Evolutionary conservation across 2,888 invertebrate genomes (phyloP).

Genomic region (Eretmocerus hayati): DNA sequence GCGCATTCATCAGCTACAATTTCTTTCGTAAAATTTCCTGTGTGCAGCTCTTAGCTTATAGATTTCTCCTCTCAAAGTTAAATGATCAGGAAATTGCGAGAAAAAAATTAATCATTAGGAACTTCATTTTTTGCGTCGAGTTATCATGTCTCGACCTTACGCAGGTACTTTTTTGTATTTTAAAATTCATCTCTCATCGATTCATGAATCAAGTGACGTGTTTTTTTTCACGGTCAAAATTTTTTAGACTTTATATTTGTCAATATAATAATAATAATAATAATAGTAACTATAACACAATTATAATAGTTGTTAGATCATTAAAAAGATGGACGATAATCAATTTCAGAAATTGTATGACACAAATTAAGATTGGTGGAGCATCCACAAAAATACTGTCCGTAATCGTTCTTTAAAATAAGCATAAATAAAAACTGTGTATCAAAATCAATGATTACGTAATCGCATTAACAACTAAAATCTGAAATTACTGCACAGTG

Average conservation of each 20-base stretch:
- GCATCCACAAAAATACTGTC: too few relatives aligned
- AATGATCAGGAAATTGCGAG: constrained; percentile 16
- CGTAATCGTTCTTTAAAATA: too few relatives aligned
- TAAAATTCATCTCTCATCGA: constrained; percentile 7
- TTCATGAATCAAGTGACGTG: constrained; percentile 13
- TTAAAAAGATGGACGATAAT: too few relatives aligned
- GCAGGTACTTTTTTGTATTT: constrained; percentile 20
- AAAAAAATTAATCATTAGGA: constrained; percentile 22
- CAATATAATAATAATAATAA: constrained; percentile 20
- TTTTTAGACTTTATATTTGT: constrained; percentile 9
- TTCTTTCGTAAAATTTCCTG: background rate
- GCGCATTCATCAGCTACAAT: background rate
- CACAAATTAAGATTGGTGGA: too few relatives aligned
- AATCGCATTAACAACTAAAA: too few relatives aligned
- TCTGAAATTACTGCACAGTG: too few relatives aligned
- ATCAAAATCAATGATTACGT: too few relatives aligned
- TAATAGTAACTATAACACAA: too few relatives aligned
- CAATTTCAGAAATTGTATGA: too few relatives aligned
- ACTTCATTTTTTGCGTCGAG: constrained; percentile 21
- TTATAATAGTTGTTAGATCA: too few relatives aligned
- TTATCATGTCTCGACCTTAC: constrained; percentile 15
- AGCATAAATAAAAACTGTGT: too few relatives aligned
- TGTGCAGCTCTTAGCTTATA: constrained; percentile 8
- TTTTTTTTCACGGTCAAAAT: constrained; percentile 10
- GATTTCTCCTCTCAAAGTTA: too few relatives aligned